Evolutionary conservation across 2,888 invertebrate genomes (phyloP).

Genomic region (Cosmopolites sordidus): DNA sequence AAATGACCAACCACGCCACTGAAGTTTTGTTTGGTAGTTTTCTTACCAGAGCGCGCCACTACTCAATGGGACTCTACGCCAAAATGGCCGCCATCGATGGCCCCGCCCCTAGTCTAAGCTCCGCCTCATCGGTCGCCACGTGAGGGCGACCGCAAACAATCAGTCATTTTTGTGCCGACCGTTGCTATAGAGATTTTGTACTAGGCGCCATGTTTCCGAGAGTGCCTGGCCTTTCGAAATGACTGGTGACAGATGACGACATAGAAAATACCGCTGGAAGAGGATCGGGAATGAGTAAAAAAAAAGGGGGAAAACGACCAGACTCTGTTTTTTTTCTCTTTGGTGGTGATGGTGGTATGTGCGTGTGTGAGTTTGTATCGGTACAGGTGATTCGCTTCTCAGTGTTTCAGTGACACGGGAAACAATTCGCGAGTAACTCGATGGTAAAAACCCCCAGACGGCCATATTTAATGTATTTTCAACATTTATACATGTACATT

Average conservation of each 20-base stretch:
- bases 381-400: conserved; percentile 12
- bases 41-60: conserved; percentile 8
- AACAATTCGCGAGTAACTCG: too few species aligned
- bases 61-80: background rate
- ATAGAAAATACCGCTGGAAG: conserved; percentile 2
- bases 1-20: too few species aligned
- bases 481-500: too few species aligned
- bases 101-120: background rate
- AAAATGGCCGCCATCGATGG: conserved; percentile 6
- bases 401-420: conserved; percentile 2
- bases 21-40: background rate
- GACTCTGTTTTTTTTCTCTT: background rate
- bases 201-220: conserved; percentile 7
- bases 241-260: conserved; percentile 15
- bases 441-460: too few species aligned
- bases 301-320: conserved; percentile 5
- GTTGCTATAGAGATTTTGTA: conserved; percentile 13
- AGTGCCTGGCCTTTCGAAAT: background rate
- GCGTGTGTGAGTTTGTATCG: conserved; percentile 11
- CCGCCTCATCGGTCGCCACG: conserved; percentile 6
- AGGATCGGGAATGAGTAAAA: conserved; percentile 1
- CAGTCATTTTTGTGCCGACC: conserved; percentile 10
- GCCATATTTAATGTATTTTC: too few species aligned
- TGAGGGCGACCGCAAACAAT: conserved; percentile 4
- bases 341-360: conserved; percentile 3